A percentile compares a stretch with the other conserved stretches of the same genome.
Evolutionary conservation across 2,113 vertebrate species (phyloP).

Genomic region (Ammodytes marinus): DNA sequence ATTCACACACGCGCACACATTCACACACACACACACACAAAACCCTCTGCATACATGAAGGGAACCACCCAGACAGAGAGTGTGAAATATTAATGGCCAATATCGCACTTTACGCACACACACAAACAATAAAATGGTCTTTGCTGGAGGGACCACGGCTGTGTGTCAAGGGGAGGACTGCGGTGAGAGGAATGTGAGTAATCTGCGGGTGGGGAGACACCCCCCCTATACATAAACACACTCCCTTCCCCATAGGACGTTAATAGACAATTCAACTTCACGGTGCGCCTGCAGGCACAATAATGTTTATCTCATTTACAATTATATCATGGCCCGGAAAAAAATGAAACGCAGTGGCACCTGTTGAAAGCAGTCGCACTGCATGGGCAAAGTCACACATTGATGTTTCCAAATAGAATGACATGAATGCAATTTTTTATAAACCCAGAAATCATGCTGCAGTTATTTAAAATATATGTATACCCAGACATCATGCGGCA

Average conservation of each 20-base stretch:
- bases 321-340: constrained; percentile 30
- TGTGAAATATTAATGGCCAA: constrained; percentile 75
- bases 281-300: constrained; percentile 48
- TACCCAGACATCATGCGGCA: not conserved
- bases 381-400: constrained; percentile 8
- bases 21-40: constrained; percentile 6
- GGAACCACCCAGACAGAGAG: constrained; percentile 48
- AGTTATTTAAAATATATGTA: not conserved
- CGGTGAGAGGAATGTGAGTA: constrained; percentile 48
- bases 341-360: constrained; percentile 35
- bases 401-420: not conserved
- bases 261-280: constrained; percentile 58
- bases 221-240: constrained; percentile 40
- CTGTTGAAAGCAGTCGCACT: constrained; percentile 12
- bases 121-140: constrained; percentile 47
- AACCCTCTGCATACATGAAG: constrained; percentile 1
- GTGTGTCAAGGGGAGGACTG: constrained; percentile 15
- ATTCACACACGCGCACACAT: no score
- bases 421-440: not conserved
- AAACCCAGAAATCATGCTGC: not conserved
- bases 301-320: constrained; percentile 64
- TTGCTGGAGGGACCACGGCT: constrained; percentile 28
- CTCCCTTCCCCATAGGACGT: constrained; percentile 58
- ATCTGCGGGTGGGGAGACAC: constrained; percentile 36
- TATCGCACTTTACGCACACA: constrained; percentile 45